Evolutionary conservation across 2,113 vertebrate species (phyloP), one percentile per base, ranked within the genome.

Genomic region (Balaeniceps rex): DNA sequence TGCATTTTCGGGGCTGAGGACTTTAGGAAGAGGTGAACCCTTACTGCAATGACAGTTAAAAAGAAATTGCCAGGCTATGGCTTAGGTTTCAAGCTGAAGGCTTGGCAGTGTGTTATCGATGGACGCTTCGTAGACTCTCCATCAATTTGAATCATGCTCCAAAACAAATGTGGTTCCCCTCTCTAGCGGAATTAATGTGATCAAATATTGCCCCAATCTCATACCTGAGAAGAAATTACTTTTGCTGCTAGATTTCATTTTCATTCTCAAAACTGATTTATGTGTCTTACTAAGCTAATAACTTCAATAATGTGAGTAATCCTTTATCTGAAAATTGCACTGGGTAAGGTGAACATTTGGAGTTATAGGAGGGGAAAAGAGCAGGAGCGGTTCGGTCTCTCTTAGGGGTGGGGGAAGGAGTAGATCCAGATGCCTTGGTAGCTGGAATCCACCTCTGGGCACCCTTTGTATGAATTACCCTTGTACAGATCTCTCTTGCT

Each of bases 261-360:
- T 94, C 47, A n/a, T 93, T 86, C 84, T 76, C 52, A 26, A 78
- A 90, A 52, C 88, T 95, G 94, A 96, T 97, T 96, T 83, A 94
- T 92, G 86, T 2, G 0, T 40, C 61, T 61, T 79, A 38, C 44
- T 71, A 65, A 79, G 94, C 65, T 94, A 93, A 95, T 97, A 93
- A 74, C 31, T 87, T 64, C 33, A 65, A 47, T 78, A 75, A 55
- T 28, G 71, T 44, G 65, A 57, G 76, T 66, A 90, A 87, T 96
- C 25, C 44, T 94, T 95, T 52, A 31, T 80, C 61, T 71, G 31
- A 31, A 65, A 76, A 72, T 75, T 69, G 83, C 4, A 0, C 40
- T 34, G 4, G 1, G 19, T 47, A 22, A 64, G 38, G 46, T 88
- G 88, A 60, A 83, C 83, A 54, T 46, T 54, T 29, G 40, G 26